Percentiles rank a stretch among this genome's conserved stretches.
Conservation (phyloP, 1,140 invertebrate species). For the Neodiprion fabricii region DNA sequence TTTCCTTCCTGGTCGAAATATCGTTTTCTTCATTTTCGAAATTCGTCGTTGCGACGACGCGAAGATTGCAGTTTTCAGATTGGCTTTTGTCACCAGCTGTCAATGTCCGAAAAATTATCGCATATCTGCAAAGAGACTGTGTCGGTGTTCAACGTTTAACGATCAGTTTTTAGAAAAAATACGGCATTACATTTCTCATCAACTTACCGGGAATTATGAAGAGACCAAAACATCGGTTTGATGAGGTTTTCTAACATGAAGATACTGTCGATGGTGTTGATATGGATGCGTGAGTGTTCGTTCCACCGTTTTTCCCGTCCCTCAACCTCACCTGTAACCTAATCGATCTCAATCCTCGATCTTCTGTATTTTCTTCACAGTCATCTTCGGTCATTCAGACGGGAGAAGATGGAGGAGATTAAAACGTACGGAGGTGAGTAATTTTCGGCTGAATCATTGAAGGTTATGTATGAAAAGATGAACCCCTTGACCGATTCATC, state of each 20-base stretch:
- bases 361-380: neutral
- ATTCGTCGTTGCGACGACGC: neutral
- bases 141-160: neutral
- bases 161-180: neutral
- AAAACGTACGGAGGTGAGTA: conserved; percentile 4
- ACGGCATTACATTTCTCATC: no score
- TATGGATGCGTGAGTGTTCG: conserved; percentile 10
- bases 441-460: neutral
- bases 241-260: conserved; percentile 8
- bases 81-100: no score
- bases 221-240: neutral
- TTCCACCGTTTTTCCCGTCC: neutral
- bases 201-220: neutral
- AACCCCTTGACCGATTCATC: neutral
- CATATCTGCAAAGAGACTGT: no score
- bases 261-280: conserved; percentile 1
- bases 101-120: no score
- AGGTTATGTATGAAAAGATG: neutral
- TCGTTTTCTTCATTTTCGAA: neutral
- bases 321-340: neutral
- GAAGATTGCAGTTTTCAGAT: neutral
- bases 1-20: neutral
- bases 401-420: conserved; percentile 11
- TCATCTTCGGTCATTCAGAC: conserved; percentile 6
- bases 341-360: neutral